Evolutionary conservation across 2,113 vertebrate species (phyloP).

Genomic region (Calypte anna): DNA sequence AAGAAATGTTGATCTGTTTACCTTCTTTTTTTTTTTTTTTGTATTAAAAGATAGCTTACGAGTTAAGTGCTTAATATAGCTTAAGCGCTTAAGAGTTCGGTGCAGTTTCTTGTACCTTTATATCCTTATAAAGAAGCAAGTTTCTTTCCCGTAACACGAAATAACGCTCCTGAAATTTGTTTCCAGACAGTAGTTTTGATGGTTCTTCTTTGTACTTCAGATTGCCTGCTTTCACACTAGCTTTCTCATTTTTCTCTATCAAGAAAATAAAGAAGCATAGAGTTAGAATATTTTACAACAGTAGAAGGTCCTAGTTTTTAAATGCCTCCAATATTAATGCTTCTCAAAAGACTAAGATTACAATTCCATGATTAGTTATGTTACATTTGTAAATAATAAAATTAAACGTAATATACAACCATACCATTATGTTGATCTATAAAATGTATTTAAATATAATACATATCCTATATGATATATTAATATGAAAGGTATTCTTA

Average conservation of each 20-base stretch:
- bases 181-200: slow-evolving; percentile 89
- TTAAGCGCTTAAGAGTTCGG: neutral
- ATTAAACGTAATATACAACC: neutral
- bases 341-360: neutral
- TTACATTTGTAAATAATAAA: neutral
- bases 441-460: no score
- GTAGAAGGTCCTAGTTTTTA: neutral
- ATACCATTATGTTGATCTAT: no score
- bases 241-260: slow-evolving; percentile 69
- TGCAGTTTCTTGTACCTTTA: slow-evolving; percentile 81
- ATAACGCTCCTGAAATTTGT: slow-evolving; percentile 94
- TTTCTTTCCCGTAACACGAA: slow-evolving; percentile 83
- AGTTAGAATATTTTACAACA: neutral
- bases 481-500: neutral
- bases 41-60: no score
- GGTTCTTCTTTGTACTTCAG: slow-evolving; percentile 92
- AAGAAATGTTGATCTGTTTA: neutral
- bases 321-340: neutral
- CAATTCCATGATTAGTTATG: neutral
- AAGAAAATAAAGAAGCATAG: slow-evolving; percentile 21
- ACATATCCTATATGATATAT: neutral
- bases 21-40: neutral
- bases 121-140: slow-evolving; percentile 90
- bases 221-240: slow-evolving; percentile 77
- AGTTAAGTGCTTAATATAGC: neutral